Percentiles rank a stretch among this genome's conserved stretches.
Evolutionary conservation across 2,113 vertebrate species (phyloP).

Genomic region (Ovibos moschatus): DNA sequence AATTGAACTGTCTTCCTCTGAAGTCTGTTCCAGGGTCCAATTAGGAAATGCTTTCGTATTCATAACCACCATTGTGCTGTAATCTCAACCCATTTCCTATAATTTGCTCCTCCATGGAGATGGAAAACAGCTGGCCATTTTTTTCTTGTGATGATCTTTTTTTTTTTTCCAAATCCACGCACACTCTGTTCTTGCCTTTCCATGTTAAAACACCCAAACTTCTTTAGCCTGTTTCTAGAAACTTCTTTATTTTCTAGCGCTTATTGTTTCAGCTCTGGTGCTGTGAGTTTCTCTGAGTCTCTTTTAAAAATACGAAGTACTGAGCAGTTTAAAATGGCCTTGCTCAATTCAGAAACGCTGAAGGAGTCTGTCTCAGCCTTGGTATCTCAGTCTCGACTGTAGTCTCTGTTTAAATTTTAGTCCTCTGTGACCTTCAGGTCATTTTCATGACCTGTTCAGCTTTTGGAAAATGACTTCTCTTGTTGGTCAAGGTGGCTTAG

Average conservation of each 20-base stretch:
- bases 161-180: not conserved
- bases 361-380: not conserved
- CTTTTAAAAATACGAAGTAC: not conserved
- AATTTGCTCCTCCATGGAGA: slow-evolving; percentile 40
- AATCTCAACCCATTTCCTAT: slow-evolving; percentile 55
- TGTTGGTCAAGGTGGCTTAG: not conserved
- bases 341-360: not conserved
- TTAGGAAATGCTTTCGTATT: slow-evolving; percentile 47
- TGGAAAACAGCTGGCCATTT: slow-evolving; percentile 53
- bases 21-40: slow-evolving; percentile 52
- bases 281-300: not conserved
- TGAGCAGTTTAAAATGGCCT: not conserved
- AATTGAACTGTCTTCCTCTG: slow-evolving; percentile 51
- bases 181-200: not conserved
- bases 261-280: not conserved
- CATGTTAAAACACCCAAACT: slow-evolving; percentile 1
- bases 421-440: not conserved
- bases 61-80: slow-evolving; percentile 29
- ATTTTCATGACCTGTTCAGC: not conserved
- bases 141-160: slow-evolving; percentile 16
- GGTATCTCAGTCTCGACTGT: not conserved
- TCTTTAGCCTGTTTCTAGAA: not conserved
- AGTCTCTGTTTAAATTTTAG: not conserved
- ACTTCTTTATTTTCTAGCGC: not conserved
- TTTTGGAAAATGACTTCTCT: not conserved